Percentiles rank a stretch among this genome's conserved stretches.
Conservation (phyloP, 2,888 invertebrate genomes). For the Allolobophora icterica region DNA sequence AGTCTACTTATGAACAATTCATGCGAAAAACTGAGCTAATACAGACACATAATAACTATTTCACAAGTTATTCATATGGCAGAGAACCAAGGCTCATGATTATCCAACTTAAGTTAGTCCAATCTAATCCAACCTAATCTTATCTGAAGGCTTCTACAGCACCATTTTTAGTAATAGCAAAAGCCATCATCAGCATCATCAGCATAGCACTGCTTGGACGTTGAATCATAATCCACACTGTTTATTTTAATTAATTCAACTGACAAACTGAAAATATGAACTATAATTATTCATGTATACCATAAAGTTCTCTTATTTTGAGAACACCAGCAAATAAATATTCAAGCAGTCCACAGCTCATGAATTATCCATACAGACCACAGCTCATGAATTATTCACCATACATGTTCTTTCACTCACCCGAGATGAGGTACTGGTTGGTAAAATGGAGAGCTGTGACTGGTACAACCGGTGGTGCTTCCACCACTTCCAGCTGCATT, state of each 20-base stretch:
- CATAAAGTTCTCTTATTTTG: not conserved
- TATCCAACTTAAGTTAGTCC: not conserved
- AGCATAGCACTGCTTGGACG: too few species aligned
- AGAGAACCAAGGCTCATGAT: not conserved
- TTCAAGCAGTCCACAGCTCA: not conserved
- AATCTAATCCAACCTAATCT: not conserved
- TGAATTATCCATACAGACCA: not conserved
- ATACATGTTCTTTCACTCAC: not conserved
- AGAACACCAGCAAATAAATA: too few species aligned
- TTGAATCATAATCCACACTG: not conserved
- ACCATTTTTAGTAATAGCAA: too few species aligned
- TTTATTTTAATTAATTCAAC: not conserved
- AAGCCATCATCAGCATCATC: too few species aligned
- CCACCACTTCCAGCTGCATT: not conserved
- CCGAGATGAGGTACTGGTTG: slow-evolving; percentile 22
- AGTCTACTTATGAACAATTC: not conserved
- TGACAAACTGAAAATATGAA: not conserved
- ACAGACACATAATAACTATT: too few species aligned
- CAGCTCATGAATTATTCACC: not conserved
- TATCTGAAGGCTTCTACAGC: not conserved
- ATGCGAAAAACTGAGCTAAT: too few species aligned
- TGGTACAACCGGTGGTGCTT: slow-evolving; percentile 1
- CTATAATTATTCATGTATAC: not conserved
- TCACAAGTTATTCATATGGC: not conserved
- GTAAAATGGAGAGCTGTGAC: slow-evolving; percentile 30